Evolutionary conservation across 2,888 invertebrate species (phyloP).

Genomic region (Zygothrica quintamaculata): DNA sequence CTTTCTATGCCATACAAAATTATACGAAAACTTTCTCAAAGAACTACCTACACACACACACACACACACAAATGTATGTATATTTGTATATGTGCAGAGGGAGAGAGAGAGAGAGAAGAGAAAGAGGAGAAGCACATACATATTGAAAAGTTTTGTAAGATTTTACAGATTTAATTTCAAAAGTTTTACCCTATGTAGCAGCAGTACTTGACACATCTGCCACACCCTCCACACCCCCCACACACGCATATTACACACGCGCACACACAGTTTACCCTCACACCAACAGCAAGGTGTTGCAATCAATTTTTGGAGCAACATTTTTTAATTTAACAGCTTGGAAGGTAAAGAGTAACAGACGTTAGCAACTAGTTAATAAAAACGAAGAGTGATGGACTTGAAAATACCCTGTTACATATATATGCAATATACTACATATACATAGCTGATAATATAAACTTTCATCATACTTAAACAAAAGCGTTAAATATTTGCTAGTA

Average conservation of each 20-base stretch:
- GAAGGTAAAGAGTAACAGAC: constrained; percentile 21
- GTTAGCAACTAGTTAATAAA: constrained; percentile 32
- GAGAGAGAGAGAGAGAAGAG: too few species aligned
- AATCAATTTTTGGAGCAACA: constrained; percentile 58
- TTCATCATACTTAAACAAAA: too few species aligned
- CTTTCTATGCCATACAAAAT: constrained; percentile 51
- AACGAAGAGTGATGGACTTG: background rate
- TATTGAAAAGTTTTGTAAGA: constrained; percentile 51
- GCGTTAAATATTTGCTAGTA: too few species aligned
- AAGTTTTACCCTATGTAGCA: constrained; percentile 57
- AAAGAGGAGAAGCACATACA: constrained; percentile 11
- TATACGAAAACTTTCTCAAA: constrained; percentile 59
- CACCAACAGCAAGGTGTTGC: constrained; percentile 54
- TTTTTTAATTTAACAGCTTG: constrained; percentile 66
- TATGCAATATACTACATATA: too few species aligned
- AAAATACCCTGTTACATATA: constrained; percentile 9
- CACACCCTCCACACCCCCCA: background rate
- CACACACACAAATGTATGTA: constrained; percentile 19
- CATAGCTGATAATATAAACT: background rate
- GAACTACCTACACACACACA: constrained; percentile 26
- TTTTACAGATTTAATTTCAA: constrained; percentile 71
- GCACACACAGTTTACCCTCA: background rate
- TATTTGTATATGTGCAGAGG: too few species aligned
- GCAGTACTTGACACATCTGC: constrained; percentile 4
- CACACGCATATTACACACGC: background rate